Base-by-base conservation (phyloP, 2,113 vertebrate genomes). In the Paratilapia polleni region DNA sequence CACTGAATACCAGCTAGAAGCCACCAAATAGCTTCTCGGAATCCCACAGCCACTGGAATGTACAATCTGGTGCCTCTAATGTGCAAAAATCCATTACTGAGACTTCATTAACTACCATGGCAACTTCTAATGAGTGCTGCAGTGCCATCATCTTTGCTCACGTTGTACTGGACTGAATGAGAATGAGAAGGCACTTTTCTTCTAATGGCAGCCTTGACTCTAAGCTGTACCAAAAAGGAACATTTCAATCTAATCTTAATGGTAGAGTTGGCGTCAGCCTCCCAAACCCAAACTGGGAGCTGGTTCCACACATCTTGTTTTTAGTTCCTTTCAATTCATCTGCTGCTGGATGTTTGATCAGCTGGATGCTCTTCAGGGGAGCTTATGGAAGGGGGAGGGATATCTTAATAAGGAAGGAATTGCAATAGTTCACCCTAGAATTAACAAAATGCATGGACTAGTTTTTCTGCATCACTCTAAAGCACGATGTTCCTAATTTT, bases 41-140 rank as follows among this genome's bases (percentile, higher is more conserved):
- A 36, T 36, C 36, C 36, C 6, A 36, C 36, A 36, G 36, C 36
- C 36, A 36, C 36, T 36, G 36, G 36, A 36, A 36, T 36, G 26
- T 73, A 34, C 26, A 73, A n/a, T 73, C 47, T 54, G 68, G 68
- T 73, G 26, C 47, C 47, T 73, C 26, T 73, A 73, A 73, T 73
- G 68, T 73, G 68, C 68, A 73, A 54, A 73, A 73, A 31, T 73
- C 26, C 68, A 73, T 73, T 73, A 73, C 47, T 73, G 47, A 73
- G 26, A 54, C 68, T 54, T 73, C 68, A 73, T 73, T 73, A 73
- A 73, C 26, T 73, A 54, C 68, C 68, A 54, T 73, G 47, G 68
- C 26, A 73, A 73, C 68, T 52, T 70, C 10, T 70, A 73, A 54
- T 73, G 47, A 73, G 68, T 9, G 68, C 47, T 52, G 68, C 47